Evolutionary conservation across 2,113 vertebrate genomes (phyloP).

Genomic region (Pycnonotus jocosus): DNA sequence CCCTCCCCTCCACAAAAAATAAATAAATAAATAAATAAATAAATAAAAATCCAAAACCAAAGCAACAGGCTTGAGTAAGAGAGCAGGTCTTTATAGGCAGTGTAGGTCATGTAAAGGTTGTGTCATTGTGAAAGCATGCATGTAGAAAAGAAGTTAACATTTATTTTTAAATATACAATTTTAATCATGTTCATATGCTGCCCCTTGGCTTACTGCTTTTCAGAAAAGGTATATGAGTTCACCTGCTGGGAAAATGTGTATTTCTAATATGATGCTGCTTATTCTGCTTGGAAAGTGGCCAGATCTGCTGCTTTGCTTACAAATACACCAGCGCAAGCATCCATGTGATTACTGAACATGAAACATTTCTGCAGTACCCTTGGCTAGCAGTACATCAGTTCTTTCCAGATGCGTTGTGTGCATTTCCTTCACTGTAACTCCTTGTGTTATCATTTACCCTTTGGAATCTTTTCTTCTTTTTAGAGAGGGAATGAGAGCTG

Average conservation of each 20-base stretch:
- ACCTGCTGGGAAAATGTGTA: background rate
- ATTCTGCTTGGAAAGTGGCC: background rate
- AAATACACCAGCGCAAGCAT: background rate
- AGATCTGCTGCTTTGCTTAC: background rate
- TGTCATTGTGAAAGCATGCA: background rate
- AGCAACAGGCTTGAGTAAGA: background rate
- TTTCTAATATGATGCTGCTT: background rate
- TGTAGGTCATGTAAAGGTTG: background rate
- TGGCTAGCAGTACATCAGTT: background rate
- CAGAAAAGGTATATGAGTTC: background rate
- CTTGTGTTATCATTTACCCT: background rate
- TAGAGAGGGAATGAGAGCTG: background rate
- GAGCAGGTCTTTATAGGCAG: background rate
- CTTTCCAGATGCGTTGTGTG: background rate
- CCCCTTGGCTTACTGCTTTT: background rate
- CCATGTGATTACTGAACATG: background rate
- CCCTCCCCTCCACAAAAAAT: fast-evolving
- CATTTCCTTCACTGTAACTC: background rate
- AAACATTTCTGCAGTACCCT: background rate
- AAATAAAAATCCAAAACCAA: background rate
- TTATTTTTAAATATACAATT: background rate
- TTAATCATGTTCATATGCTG: background rate
- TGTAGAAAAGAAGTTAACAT: background rate
- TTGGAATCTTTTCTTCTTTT: background rate
- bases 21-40: background rate